Evolutionary conservation across 2,797 vertebrate species (phyloP).

Genomic region (Mus spretus): DNA sequence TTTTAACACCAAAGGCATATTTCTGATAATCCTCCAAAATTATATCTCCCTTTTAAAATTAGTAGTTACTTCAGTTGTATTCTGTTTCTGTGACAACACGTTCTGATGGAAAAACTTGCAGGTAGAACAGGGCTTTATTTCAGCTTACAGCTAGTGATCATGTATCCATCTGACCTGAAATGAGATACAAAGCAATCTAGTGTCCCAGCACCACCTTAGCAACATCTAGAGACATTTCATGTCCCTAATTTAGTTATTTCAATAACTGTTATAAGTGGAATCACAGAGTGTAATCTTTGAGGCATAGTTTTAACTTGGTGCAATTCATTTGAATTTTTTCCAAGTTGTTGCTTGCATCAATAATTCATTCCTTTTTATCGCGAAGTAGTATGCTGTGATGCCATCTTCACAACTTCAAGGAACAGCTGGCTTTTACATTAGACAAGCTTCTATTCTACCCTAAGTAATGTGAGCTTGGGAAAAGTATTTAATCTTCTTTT

Average conservation of each 20-base stretch:
- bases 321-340: constrained; percentile 2
- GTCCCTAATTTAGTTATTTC: constrained; percentile 14
- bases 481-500: neutral
- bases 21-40: constrained; percentile 23
- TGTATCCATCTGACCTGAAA: neutral
- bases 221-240: neutral
- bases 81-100: neutral
- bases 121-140: neutral
- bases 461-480: neutral
- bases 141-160: neutral
- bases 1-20: neutral
- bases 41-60: constrained; percentile 16
- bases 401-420: neutral
- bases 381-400: neutral
- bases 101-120: neutral
- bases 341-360: neutral
- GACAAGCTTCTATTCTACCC: neutral
- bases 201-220: neutral
- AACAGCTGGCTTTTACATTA: neutral
- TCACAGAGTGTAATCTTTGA: neutral
- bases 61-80: neutral
- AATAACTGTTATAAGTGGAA: constrained; percentile 21
- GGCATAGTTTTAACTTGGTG: neutral
- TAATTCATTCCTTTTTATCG: constrained; percentile 25
- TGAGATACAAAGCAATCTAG: neutral